Conservation (phyloP, 2,888 invertebrate species). For the Macaria notata region DNA sequence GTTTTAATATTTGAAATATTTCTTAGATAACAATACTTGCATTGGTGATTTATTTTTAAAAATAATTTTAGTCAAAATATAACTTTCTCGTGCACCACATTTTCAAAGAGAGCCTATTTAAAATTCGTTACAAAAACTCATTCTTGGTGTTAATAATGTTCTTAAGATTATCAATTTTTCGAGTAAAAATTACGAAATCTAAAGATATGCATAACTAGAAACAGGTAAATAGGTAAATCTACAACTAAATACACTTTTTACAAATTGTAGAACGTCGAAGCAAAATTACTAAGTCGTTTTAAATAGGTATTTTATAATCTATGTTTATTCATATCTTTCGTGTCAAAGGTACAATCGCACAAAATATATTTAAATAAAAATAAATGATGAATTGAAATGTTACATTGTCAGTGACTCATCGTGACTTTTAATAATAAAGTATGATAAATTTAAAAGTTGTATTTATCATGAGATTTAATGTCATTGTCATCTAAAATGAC, state of each 20-base stretch:
- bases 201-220: slow-evolving; percentile 80
- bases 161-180: slow-evolving; percentile 24
- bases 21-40: no score
- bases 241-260: slow-evolving; percentile 81
- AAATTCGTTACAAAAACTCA: slow-evolving; percentile 5
- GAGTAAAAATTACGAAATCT: slow-evolving; percentile 67
- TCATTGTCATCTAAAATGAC: slow-evolving; percentile 18
- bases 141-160: slow-evolving; percentile 39
- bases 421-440: slow-evolving; percentile 3
- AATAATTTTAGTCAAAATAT: background rate
- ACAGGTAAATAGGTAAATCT: slow-evolving; percentile 75
- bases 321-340: slow-evolving; percentile 48
- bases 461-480: slow-evolving; percentile 8
- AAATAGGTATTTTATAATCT: slow-evolving; percentile 61
- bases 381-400: background rate
- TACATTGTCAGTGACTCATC: background rate
- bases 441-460: slow-evolving; percentile 4
- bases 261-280: slow-evolving; percentile 74
- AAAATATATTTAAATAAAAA: slow-evolving; percentile 31
- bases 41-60: background rate
- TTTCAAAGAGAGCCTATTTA: slow-evolving; percentile 1
- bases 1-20: no score
- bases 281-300: slow-evolving; percentile 69
- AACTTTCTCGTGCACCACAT: slow-evolving; percentile 14
- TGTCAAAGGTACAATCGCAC: slow-evolving; percentile 46